A percentile compares a stretch with the other conserved stretches of the same genome.
Evolutionary conservation across 2,797 vertebrate genomes (phyloP).

Genomic region (Craterocephalus amniculus): DNA sequence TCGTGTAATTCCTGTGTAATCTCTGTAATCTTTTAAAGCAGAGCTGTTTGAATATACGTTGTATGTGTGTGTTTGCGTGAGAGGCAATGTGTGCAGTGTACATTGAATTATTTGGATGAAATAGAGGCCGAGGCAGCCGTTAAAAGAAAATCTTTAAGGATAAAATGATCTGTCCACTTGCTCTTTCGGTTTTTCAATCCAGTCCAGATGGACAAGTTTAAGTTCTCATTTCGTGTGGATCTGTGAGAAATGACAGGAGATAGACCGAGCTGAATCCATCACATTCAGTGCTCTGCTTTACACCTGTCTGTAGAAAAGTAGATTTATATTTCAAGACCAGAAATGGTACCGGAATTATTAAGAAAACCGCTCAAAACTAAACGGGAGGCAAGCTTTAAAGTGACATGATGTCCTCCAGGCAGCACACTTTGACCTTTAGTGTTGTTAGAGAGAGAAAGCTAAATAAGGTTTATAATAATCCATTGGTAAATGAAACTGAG

Average conservation of each 20-base stretch:
- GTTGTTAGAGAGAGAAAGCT: neutral
- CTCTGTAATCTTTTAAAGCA: constrained; percentile 86
- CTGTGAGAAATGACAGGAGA: neutral
- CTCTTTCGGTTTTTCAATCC: constrained; percentile 18
- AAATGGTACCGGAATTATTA: neutral
- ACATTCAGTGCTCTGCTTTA: neutral
- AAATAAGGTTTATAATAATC: neutral
- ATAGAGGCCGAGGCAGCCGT: constrained; percentile 34
- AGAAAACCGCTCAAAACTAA: neutral
- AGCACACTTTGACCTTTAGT: constrained; percentile 11
- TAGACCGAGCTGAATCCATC: neutral
- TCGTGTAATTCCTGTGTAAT: constrained; percentile 86
- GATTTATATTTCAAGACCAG: constrained; percentile 4
- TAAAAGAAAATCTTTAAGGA: constrained; percentile 60
- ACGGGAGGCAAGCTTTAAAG: neutral
- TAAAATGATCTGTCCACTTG: constrained; percentile 38
- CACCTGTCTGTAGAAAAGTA: neutral
- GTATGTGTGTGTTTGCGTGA: constrained; percentile 35
- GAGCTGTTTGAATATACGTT: constrained; percentile 78
- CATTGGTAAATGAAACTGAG: neutral
- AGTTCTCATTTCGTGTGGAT: neutral
- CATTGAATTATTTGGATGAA: constrained; percentile 66
- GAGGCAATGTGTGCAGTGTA: constrained; percentile 43
- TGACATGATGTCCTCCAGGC: neutral
- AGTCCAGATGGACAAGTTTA: constrained; percentile 3